Base-by-base conservation (phyloP, 2,797 vertebrate genomes). In the Amblyopsis hoosieri region DNA sequence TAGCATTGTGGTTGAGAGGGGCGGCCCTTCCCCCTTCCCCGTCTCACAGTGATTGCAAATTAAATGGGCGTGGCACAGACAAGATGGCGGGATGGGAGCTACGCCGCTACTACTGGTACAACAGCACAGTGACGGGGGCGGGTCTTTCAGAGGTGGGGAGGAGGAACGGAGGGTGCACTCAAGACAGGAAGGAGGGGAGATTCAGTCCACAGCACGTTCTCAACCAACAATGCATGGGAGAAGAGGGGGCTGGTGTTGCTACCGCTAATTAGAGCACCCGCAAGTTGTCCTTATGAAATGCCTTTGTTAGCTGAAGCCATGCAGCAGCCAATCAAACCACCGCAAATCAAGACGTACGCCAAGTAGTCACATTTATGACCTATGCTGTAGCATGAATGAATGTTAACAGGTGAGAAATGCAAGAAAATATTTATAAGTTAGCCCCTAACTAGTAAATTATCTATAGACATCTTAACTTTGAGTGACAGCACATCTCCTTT, bases 151-250 rank as follows among this genome's bases (percentile, higher is more conserved):
- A 85, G 83, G 86, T 89, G 85, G 84, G 80, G 79, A 80, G 87
- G 82, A 62, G 85, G 84, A 87, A 90, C 79, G 62, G 85, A 56
- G 76, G 89, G 91, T 91, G 90, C 90, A 89, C 78, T 90, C 86
- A 89, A 89, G 88, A 90, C 91, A 93, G 89, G 11, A 88, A 89
- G 23, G 23, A 89, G 90, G 89, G 88, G 87, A 90, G 91, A 91
- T 87, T 93, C 90, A 87, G 89, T 92, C 91, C 87, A 92, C 87
- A 84, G 87, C 90, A 90, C 84, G 87, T 89, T 89, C 76, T 76
- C 84, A 87, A 85, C 79, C 85, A 81, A 81, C 72, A 87, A 88
- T 65, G 60, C 79, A 84, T 71, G 79, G 80, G 62, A 88, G 87
- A 88, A 90, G 88, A 89, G 85, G 74, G 81, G 85, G 85, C 82